A percentile compares a stretch with the other conserved stretches of the same genome.
phyloP scores from a whole-genome alignment of 2,113 vertebrate genomes.

The Xenopus laevis region DNA sequence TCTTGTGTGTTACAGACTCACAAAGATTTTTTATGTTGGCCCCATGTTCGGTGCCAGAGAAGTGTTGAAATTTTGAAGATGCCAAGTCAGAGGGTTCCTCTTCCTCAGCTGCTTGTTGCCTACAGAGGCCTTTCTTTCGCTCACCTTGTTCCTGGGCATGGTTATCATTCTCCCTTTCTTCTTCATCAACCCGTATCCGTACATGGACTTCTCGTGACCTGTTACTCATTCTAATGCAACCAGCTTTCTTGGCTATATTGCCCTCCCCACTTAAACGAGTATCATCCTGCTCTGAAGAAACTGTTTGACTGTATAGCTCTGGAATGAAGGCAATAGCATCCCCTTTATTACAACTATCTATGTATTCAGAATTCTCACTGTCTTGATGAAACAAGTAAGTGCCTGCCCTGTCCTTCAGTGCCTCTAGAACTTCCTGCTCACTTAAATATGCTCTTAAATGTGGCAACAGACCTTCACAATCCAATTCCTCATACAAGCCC shows the following conservation, averaged over 20 bases:
- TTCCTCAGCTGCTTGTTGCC: constrained; percentile 67
- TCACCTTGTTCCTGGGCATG: constrained; percentile 61
- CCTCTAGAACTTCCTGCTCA: constrained; percentile 70
- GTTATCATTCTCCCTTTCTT: constrained; percentile 51
- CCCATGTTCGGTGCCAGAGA: constrained; percentile 26
- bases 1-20: constrained; percentile 71
- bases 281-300: constrained; percentile 58
- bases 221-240: constrained; percentile 6
- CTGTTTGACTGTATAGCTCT: constrained; percentile 55
- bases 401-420: constrained; percentile 59
- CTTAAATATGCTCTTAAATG: constrained; percentile 88
- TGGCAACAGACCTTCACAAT: constrained; percentile 84
- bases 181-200: constrained; percentile 22
- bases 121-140: constrained; percentile 64
- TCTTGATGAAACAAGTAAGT: constrained; percentile 61
- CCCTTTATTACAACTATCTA: constrained; percentile 7
- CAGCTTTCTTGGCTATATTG: constrained; percentile 7
- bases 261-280: constrained; percentile 51
- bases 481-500: constrained; percentile 72
- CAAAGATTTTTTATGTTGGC: constrained; percentile 60
- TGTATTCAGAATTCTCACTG: background rate
- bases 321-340: constrained; percentile 31
- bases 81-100: constrained; percentile 17
- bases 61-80: constrained; percentile 53
- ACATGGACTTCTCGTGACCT: constrained; percentile 33